Evolutionary conservation across 2,888 invertebrate genomes (phyloP).

Genomic region (Carabus problematicus): DNA sequence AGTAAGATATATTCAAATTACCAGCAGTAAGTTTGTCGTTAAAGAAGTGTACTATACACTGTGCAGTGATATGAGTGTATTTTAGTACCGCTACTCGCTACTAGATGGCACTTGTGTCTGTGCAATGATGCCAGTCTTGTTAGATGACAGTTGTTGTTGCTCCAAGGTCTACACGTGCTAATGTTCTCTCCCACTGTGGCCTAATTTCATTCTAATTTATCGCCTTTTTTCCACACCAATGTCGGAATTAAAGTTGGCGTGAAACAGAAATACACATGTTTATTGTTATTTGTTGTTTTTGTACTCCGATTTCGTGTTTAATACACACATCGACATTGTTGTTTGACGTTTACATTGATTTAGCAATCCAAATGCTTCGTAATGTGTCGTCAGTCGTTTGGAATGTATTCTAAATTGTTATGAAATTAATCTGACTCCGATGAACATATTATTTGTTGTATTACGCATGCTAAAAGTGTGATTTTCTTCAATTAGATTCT

Average conservation of each 20-base stretch:
- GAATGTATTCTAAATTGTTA: too few species aligned
- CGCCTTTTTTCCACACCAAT: conserved; percentile 19
- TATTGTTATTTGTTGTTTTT: conserved; percentile 22
- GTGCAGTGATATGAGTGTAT: background rate
- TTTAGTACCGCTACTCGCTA: conserved; percentile 1
- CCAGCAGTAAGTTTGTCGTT: too few species aligned
- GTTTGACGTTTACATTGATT: too few species aligned
- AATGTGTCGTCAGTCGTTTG: too few species aligned
- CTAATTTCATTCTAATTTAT: conserved; percentile 39
- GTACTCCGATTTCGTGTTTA: conserved; percentile 6
- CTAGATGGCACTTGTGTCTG: conserved; percentile 18
- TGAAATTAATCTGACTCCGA: too few species aligned
- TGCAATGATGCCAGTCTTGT: conserved; percentile 3
- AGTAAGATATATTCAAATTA: too few species aligned
- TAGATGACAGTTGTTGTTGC: conserved; percentile 14
- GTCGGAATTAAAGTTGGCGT: conserved; percentile 27
- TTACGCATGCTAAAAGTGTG: too few species aligned
- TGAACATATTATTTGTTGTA: too few species aligned
- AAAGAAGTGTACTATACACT: background rate
- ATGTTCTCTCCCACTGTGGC: conserved; percentile 34
- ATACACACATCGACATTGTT: conserved; percentile 9
- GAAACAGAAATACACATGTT: conserved; percentile 12
- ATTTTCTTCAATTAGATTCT: too few species aligned
- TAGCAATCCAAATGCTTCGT: conserved; percentile 1
- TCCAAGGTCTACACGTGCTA: conserved; percentile 37